These are phyloP conservation scores for Lysandra coridon DNA, from an alignment of 2,888 invertebrate genomes.

Conservation along the genomic window DNA sequence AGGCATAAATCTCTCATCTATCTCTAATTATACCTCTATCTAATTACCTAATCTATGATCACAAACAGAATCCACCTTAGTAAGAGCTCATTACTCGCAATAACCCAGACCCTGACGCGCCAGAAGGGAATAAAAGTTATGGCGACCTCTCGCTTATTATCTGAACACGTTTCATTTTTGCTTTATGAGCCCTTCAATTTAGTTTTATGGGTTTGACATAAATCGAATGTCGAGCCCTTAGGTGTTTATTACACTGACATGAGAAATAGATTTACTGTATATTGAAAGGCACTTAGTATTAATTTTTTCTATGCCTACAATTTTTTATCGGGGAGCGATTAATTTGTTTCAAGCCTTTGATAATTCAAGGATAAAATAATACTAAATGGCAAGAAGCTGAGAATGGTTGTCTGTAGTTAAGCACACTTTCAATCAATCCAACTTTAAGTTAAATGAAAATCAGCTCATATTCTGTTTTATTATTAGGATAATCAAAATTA, in stretches of 20 bases:
- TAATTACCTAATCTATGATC: neutral
- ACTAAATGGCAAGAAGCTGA: too few species aligned
- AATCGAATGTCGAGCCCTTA: slow-evolving; percentile 15
- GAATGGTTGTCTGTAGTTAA: too few species aligned
- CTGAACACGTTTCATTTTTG: slow-evolving; percentile 27
- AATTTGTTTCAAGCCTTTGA: too few species aligned
- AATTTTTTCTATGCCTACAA: too few species aligned
- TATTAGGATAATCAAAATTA: too few species aligned
- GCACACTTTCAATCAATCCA: too few species aligned
- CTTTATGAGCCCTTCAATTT: slow-evolving; percentile 28
- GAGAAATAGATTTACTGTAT: neutral
- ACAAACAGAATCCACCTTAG: slow-evolving; percentile 7
- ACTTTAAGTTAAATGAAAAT: too few species aligned
- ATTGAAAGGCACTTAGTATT: too few species aligned
- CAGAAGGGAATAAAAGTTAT: slow-evolving; percentile 19
- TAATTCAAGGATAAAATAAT: too few species aligned
- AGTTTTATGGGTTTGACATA: slow-evolving; percentile 20
- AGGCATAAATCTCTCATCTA: neutral
- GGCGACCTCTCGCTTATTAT: slow-evolving; percentile 19
- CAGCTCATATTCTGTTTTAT: too few species aligned
- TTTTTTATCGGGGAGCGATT: too few species aligned
- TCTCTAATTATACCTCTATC: neutral
- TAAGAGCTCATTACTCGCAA: slow-evolving; percentile 5
- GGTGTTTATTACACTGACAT: neutral
- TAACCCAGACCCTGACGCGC: neutral